Conservation (phyloP, 2,113 vertebrate genomes). For the Cebus imitator region DNA sequence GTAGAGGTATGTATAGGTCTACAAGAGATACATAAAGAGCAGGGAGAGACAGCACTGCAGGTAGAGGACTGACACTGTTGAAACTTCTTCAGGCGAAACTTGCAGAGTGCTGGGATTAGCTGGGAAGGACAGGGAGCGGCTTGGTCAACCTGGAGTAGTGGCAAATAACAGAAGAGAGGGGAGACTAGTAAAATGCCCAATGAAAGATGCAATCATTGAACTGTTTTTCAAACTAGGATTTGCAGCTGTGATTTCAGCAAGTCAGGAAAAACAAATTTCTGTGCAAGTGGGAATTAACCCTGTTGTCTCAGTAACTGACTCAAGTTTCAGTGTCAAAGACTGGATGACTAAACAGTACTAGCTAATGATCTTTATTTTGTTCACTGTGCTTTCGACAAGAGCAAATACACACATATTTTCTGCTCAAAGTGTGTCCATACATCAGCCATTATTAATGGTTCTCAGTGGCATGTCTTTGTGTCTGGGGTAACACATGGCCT, state of each 20-base stretch:
- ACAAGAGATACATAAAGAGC: background rate
- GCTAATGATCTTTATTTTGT: slow-evolving; percentile 32
- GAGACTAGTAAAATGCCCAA: background rate
- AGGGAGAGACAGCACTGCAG: background rate
- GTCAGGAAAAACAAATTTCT: background rate
- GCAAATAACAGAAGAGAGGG: background rate
- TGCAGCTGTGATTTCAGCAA: slow-evolving; percentile 16
- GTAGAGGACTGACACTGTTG: background rate
- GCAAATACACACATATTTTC: background rate
- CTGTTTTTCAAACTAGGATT: background rate
- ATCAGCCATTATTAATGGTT: background rate
- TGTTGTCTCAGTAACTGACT: slow-evolving; percentile 16
- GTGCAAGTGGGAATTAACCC: background rate
- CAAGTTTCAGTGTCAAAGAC: slow-evolving; percentile 7
- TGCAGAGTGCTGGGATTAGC: background rate
- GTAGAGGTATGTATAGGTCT: background rate
- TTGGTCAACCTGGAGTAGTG: background rate
- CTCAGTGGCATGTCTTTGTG: background rate
- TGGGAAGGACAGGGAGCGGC: background rate
- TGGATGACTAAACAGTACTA: background rate
- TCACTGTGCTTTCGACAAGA: background rate
- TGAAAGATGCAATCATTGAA: background rate
- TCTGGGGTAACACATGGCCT: background rate
- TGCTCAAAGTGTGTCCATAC: background rate
- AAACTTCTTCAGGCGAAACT: background rate